These are phyloP conservation scores for Pterois miles DNA, from an alignment of 2,797 vertebrate species.

Conservation along the genomic window DNA sequence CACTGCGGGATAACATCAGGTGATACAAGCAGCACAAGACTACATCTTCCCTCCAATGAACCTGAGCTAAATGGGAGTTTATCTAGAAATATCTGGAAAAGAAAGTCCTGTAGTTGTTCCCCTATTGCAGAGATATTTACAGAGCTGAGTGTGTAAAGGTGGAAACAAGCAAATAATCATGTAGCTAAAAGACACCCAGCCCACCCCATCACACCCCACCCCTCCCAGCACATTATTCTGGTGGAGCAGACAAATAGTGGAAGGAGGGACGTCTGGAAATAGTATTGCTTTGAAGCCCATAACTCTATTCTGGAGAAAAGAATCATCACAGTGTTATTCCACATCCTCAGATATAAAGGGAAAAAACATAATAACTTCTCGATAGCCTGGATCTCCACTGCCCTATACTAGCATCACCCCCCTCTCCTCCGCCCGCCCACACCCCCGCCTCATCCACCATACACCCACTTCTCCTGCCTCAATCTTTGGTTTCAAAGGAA, in stretches of 20 bases:
- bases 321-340: constrained; percentile 86
- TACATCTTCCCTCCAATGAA: constrained; percentile 53
- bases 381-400: constrained; percentile 86
- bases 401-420: constrained; percentile 70
- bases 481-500: constrained; percentile 97
- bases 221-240: constrained; percentile 68
- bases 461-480: constrained; percentile 86
- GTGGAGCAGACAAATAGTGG: constrained; percentile 73
- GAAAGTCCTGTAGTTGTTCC: constrained; percentile 44
- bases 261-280: constrained; percentile 74
- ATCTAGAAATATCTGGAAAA: constrained; percentile 54
- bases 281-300: constrained; percentile 82
- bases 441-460: constrained; percentile 71
- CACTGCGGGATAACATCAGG: constrained; percentile 70
- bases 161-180: constrained; percentile 73
- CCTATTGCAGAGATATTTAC: constrained; percentile 51
- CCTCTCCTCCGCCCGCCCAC: constrained; percentile 53
- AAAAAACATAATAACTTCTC: constrained; percentile 87
- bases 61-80: constrained; percentile 53
- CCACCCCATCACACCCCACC: constrained; percentile 30
- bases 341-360: constrained; percentile 86
- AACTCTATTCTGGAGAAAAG: constrained; percentile 85
- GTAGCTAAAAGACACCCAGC: constrained; percentile 58
- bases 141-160: constrained; percentile 60
- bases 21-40: constrained; percentile 52